Percentiles rank a stretch among this genome's conserved stretches.
These are phyloP conservation scores for Pardosa pseudoannulata DNA, from an alignment of 2,888 invertebrate genomes.

Conservation along the genomic window DNA sequence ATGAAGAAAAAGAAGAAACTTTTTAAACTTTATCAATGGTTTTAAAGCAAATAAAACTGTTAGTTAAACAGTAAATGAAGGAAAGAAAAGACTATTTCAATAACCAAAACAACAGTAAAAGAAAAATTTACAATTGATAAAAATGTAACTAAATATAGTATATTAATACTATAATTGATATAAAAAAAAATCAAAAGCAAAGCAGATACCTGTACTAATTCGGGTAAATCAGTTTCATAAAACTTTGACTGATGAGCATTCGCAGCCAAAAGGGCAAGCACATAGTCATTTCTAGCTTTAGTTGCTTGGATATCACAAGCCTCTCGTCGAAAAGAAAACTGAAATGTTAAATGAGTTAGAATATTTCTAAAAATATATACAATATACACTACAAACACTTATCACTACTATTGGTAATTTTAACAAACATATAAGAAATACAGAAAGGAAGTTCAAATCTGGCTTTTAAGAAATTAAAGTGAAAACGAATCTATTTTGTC, in stretches of 20 bases:
- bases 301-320: slow-evolving; percentile 95
- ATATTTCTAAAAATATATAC: too few species aligned
- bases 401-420: too few species aligned
- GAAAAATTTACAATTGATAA: background rate
- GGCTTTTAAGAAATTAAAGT: too few species aligned
- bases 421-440: too few species aligned
- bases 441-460: too few species aligned
- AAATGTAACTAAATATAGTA: background rate
- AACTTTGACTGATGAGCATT: slow-evolving; percentile 95
- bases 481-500: too few species aligned
- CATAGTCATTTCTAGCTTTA: slow-evolving; percentile 94
- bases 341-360: slow-evolving; percentile 69
- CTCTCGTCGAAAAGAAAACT: slow-evolving; percentile 91
- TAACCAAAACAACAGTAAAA: background rate
- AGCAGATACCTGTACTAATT: slow-evolving; percentile 86
- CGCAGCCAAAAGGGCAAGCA: slow-evolving; percentile 92
- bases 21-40: too few species aligned
- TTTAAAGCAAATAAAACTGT: too few species aligned
- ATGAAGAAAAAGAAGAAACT: background rate
- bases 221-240: slow-evolving; percentile 92
- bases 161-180: too few species aligned
- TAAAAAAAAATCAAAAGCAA: background rate
- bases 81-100: background rate
- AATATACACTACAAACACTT: too few species aligned
- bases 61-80: background rate